phyloP scores from a whole-genome alignment of 1,140 invertebrate species.

The Lepidotrigona ventralis region DNA sequence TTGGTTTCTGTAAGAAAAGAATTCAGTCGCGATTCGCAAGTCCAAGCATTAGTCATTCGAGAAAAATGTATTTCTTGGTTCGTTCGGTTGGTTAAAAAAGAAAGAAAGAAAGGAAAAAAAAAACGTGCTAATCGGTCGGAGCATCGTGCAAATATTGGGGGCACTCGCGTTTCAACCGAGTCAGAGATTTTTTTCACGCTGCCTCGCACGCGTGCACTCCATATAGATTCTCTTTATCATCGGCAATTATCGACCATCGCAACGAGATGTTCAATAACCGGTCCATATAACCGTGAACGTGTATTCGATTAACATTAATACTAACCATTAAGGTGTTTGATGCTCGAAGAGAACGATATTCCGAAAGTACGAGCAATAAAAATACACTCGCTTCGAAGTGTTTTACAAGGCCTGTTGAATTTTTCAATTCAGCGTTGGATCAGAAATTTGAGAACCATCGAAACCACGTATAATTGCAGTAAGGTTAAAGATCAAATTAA shows the following conservation, averaged over 20 bases:
- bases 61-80: not conserved
- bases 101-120: too few species aligned
- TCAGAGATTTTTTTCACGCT: not conserved
- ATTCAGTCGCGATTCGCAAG: not conserved
- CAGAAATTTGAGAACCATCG: too few species aligned
- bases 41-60: not conserved
- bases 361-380: not conserved
- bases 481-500: too few species aligned
- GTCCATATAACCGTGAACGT: not conserved
- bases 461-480: too few species aligned
- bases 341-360: not conserved
- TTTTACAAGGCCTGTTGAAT: not conserved
- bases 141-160: not conserved
- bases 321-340: not conserved
- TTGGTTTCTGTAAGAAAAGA: too few species aligned
- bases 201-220: not conserved
- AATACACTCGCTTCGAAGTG: not conserved
- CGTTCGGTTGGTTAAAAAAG: not conserved
- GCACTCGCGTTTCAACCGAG: not conserved
- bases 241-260: not conserved
- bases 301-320: constrained; percentile 1
- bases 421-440: not conserved
- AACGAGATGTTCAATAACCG: not conserved
- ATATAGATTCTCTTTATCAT: not conserved
- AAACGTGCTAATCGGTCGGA: not conserved